Evolutionary conservation across 2,797 vertebrate genomes (phyloP).

Genomic region (Sarcoramphus papa): DNA sequence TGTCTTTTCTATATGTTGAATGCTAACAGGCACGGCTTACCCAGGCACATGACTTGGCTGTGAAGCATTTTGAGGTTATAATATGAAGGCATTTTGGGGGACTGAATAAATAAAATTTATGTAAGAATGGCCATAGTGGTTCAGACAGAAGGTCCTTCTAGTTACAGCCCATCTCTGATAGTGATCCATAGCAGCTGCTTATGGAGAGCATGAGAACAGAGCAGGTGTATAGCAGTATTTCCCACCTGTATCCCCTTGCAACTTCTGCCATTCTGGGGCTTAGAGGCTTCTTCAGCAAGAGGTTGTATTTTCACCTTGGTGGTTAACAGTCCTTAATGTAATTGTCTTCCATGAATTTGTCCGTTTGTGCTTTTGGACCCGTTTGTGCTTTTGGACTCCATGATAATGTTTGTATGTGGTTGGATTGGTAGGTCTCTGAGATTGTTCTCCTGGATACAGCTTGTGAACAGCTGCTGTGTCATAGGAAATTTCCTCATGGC

Average conservation of each 20-base stretch:
- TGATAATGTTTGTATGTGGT: neutral
- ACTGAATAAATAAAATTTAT: neutral
- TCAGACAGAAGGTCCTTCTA: neutral
- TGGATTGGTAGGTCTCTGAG: neutral
- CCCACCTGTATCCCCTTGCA: neutral
- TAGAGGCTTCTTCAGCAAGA: neutral
- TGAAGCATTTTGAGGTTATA: neutral
- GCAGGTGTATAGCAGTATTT: neutral
- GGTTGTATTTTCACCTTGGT: neutral
- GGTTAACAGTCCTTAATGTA: neutral
- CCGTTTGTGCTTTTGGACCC: accelerated
- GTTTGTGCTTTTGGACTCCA: neutral
- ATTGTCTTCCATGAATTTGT: neutral
- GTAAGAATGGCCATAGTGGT: neutral
- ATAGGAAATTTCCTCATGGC: neutral
- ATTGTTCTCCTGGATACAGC: neutral
- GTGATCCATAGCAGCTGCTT: neutral
- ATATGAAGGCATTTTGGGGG: neutral
- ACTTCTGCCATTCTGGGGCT: neutral
- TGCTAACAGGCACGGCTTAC: neutral
- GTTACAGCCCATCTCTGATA: neutral
- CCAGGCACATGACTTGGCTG: neutral
- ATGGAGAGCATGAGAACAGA: neutral
- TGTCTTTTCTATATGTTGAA: neutral
- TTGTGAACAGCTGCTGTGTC: neutral